Base-by-base conservation (phyloP, 2,888 invertebrate genomes). In the Opisthograptis luteolata region DNA sequence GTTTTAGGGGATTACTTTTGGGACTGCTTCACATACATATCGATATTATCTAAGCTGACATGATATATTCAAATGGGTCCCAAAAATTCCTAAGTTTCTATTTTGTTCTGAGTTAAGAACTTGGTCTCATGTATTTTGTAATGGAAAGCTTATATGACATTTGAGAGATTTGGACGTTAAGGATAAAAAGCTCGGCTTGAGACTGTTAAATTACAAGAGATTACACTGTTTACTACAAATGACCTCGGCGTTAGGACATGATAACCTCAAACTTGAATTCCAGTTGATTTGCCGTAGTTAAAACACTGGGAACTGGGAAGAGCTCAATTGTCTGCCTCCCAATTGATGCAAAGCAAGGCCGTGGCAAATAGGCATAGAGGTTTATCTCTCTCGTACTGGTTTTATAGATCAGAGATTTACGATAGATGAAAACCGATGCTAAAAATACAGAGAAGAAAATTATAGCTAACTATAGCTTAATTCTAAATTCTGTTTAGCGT, bases 271-370 rank as follows among this genome's bases (percentile, higher is more conserved):
- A 62, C 55, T 62, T 59, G 57, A 54, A 50, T 51, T 55, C 44
- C 47, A 47, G 44, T 53, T 54, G 55, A 55, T 53, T 46, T 17
- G 10, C 34, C 17, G 24, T n/a, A 44, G 45, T 51, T 53, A 32
- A n/a, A n/a, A 34, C 50, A 48, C 48, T 51, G 56, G 55, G 44
- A 59, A 55, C 59, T 53, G 60, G 64, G 64, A 66, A 55, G 63
- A 63, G 58, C 55, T 52, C 62, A 64, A 63, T 63, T 66, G 64
- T 41, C 45, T 52, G 42, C 40, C 48, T 52, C 43, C 58, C 63
- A 60, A 62, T 56, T 55, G 53, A 45, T 36, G 46, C 55, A 58
- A 47, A 47, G 55, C 59, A 64, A 66, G 64, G 62, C 37, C 58
- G 40, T 37, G 31, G 39, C 31, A 42, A 55, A 41, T 31, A 34